A percentile compares a stretch with the other conserved stretches of the same genome.
Evolutionary conservation across 1,140 invertebrate species (phyloP).

Genomic region (Lucilia cuprina): DNA sequence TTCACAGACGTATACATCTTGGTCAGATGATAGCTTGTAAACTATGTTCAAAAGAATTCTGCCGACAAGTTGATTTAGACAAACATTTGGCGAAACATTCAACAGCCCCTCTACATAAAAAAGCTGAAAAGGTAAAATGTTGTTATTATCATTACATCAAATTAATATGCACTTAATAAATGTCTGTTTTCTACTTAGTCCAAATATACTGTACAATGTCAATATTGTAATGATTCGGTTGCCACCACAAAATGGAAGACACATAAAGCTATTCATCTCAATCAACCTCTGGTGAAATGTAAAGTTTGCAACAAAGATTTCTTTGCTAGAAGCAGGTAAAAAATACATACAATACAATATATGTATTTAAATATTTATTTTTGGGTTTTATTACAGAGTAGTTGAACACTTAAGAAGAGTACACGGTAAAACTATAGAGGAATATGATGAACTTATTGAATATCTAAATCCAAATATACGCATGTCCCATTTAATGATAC

Average conservation of each 20-base stretch:
- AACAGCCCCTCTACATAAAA: background rate
- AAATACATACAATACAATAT: background rate
- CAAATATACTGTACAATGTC: background rate
- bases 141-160: background rate
- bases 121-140: background rate
- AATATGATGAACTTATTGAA: slow-evolving; percentile 1
- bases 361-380: background rate
- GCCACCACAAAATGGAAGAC: background rate
- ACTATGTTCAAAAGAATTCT: slow-evolving; percentile 23
- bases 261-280: background rate
- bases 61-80: slow-evolving; percentile 16
- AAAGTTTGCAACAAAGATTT: background rate
- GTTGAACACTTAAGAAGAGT: background rate
- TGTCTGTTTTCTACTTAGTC: background rate
- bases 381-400: background rate
- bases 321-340: background rate
- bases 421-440: background rate
- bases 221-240: background rate
- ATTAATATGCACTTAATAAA: background rate
- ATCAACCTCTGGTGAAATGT: background rate
- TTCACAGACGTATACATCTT: slow-evolving; percentile 19
- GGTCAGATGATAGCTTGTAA: slow-evolving; percentile 12
- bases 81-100: slow-evolving; percentile 5
- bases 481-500: background rate
- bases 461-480: background rate